Percentiles rank a stretch among this genome's conserved stretches.
Conservation (phyloP, 2,113 vertebrate genomes). For the Pandion haliaetus region DNA sequence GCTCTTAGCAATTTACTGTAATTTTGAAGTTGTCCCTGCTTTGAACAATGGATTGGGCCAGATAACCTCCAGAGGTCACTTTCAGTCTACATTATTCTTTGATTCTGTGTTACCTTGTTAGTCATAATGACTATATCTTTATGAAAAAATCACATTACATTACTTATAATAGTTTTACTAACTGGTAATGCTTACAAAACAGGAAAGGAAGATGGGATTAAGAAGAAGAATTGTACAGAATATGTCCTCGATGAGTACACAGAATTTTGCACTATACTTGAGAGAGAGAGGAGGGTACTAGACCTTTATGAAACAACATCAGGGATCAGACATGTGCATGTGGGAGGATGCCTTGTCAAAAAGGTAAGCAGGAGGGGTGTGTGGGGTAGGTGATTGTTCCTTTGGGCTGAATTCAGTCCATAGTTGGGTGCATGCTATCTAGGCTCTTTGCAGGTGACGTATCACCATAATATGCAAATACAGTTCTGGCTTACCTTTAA, state of each 20-base stretch:
- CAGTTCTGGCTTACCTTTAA: not conserved
- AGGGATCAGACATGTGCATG: no score
- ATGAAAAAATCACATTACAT: not conserved
- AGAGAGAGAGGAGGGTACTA: not conserved
- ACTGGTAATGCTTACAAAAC: not conserved
- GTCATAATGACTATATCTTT: not conserved
- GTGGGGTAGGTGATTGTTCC: not conserved
- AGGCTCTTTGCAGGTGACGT: not conserved
- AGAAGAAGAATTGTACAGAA: not conserved
- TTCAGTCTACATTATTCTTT: not conserved
- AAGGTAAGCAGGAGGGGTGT: not conserved
- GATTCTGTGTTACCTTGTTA: not conserved
- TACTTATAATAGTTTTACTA: not conserved
- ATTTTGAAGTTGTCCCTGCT: not conserved
- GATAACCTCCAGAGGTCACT: not conserved
- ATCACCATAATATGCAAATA: not conserved
- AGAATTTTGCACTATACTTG: not conserved
- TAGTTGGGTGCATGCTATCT: not conserved
- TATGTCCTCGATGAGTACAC: not conserved
- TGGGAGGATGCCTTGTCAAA: not conserved
- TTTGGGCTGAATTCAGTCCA: not conserved
- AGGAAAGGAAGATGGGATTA: not conserved
- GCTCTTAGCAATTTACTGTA: not conserved
- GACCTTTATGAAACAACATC: not conserved
- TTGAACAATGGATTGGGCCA: not conserved